A percentile compares a stretch with the other conserved stretches of the same genome.
Evolutionary conservation across 2,797 vertebrate species (phyloP).

Genomic region (Nasua narica): DNA sequence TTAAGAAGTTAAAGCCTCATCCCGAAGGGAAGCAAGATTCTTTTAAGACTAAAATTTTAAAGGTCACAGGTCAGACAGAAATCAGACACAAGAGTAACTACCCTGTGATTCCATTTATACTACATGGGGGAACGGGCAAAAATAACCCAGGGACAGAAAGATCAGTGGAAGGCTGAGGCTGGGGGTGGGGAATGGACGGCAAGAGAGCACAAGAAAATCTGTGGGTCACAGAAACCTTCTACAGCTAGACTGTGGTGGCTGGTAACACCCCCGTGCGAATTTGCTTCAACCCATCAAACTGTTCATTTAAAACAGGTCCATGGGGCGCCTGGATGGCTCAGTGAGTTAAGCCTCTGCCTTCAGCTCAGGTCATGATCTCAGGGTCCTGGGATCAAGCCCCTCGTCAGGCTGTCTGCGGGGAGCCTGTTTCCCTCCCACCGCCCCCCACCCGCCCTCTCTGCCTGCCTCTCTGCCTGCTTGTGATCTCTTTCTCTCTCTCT

Average conservation of each 20-base stretch:
- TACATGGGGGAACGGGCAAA: background rate
- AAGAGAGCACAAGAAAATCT: background rate
- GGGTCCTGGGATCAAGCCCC: too few species aligned
- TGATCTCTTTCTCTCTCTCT: too few species aligned
- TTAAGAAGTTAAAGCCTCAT: background rate
- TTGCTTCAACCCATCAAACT: background rate
- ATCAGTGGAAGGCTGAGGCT: background rate
- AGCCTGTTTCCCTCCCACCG: too few species aligned
- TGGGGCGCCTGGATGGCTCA: too few species aligned
- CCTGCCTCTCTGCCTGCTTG: too few species aligned
- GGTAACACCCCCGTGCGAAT: background rate
- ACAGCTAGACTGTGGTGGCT: background rate
- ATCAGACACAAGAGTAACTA: background rate
- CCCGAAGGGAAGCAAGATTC: background rate
- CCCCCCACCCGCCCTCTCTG: too few species aligned
- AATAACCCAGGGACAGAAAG: background rate
- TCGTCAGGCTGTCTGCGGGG: too few species aligned
- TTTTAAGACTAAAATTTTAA: conserved; percentile 7
- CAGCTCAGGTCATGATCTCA: too few species aligned
- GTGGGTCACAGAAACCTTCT: background rate
- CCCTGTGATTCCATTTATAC: background rate
- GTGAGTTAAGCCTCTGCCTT: too few species aligned
- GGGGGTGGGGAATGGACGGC: background rate
- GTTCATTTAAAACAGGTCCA: background rate
- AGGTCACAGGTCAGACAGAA: background rate